Evolutionary conservation across 2,888 invertebrate genomes (phyloP).

Genomic region (Sisyra terminalis): DNA sequence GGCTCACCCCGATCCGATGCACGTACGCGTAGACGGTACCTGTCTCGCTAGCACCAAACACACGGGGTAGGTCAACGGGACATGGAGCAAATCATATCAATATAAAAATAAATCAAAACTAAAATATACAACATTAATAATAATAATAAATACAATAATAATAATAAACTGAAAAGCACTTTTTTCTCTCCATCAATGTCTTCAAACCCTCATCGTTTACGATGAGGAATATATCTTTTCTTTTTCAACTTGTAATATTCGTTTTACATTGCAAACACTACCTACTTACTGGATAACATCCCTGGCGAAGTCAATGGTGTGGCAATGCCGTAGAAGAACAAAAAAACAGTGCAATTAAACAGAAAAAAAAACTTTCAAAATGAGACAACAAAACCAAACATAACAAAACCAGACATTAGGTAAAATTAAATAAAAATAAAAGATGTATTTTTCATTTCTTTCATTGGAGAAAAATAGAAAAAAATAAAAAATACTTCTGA

Average conservation of each 20-base stretch:
- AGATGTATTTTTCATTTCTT: conserved; percentile 11
- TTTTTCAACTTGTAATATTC: not conserved
- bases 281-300: conserved; percentile 61
- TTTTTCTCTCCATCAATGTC: not conserved
- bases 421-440: conserved; percentile 11
- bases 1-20: conserved; percentile 91
- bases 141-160: conserved; percentile 21
- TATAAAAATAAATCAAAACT: conserved; percentile 16
- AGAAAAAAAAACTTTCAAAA: conserved; percentile 36
- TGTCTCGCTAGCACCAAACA: conserved; percentile 77
- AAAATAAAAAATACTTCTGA: conserved; percentile 9
- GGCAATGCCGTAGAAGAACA: conserved; percentile 39
- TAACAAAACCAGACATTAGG: conserved; percentile 10
- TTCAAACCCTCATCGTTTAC: not conserved
- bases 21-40: conserved; percentile 89
- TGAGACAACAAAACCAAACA: conserved; percentile 14
- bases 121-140: conserved; percentile 17
- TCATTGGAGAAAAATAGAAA: conserved; percentile 11
- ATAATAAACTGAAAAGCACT: conserved; percentile 5
- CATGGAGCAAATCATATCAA: conserved; percentile 33
- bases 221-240: not conserved
- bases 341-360: conserved; percentile 47
- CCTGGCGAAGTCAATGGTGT: conserved; percentile 30
- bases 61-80: conserved; percentile 51
- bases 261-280: conserved; percentile 13